Base-by-base conservation (phyloP, 2,888 invertebrate genomes). In the Xanthia icteritia region DNA sequence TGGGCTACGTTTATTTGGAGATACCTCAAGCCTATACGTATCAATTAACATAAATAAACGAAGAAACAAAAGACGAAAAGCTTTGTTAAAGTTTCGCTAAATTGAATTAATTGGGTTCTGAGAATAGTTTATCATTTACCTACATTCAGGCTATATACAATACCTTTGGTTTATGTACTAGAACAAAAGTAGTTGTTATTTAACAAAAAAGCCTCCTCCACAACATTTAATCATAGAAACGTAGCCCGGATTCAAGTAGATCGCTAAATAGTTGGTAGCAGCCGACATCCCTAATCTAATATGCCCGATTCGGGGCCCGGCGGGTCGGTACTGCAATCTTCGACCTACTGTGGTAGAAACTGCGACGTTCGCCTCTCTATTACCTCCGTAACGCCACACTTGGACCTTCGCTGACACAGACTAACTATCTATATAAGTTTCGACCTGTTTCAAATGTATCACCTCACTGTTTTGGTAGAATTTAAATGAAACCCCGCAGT, bases 261-360 rank as follows among this genome's bases (percentile, higher is more conserved):
- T 92, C 91, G 88, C 91, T 94, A 93, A 94, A 94, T 93, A 94
- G 92, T 93, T 92, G 87, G 91, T 91, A 90, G 87, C 88, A 89
- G 90, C 89, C 91, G 92, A 94, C 92, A 91, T 93, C 91, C 93
- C 92, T 94, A 94, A 94, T 95, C 94, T 94, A 94, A 95, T 94
- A 94, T 93, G 92, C 93, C 90, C 89, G 91, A 92, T 93, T 91
- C 91, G 91, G 89, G 90, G 82, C 82, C 82, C 83, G 87, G 77
- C 85, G 90, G 88, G 77, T 71, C 45, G 85, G 85, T 89, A 89
- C 90, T 92, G 92, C 93, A 92, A 93, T 93, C 94, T 93, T 92
- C 90, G 88, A 91, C 90, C 90, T 88, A 86, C 70, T 92, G 91
- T 88, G 91, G 91, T 86, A 84, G 88, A n/a, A 80, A 89, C 87